phyloP scores from a whole-genome alignment of 2,888 invertebrate genomes.

The Camptogramma bilineatum region DNA sequence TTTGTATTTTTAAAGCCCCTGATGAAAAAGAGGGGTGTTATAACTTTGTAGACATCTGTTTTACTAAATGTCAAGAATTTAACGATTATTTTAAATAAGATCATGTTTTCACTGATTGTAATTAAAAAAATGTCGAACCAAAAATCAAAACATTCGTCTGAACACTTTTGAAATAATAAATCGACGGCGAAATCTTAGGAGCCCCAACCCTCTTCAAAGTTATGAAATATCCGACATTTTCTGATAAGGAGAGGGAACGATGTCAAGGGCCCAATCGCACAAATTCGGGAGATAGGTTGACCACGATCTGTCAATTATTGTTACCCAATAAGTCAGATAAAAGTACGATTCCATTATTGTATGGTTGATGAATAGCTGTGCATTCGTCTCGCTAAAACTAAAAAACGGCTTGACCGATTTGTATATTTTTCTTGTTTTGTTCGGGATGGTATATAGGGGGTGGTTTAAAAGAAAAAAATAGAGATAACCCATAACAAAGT shows the following conservation, averaged over 20 bases:
- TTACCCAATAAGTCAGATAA: background rate
- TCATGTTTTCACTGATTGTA: too few relatives aligned
- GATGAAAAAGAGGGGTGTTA: too few relatives aligned
- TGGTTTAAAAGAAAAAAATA: too few relatives aligned
- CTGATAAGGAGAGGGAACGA: slow-evolving; percentile 33
- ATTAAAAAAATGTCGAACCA: background rate
- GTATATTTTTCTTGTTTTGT: too few relatives aligned
- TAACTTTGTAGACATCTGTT: too few relatives aligned
- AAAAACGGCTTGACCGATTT: too few relatives aligned
- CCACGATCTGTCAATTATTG: slow-evolving; percentile 28
- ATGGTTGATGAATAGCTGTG: too few relatives aligned
- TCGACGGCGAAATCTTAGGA: slow-evolving; percentile 17
- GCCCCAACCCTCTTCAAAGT: slow-evolving; percentile 36
- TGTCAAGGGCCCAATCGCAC: slow-evolving; percentile 28
- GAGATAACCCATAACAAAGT: too few relatives aligned
- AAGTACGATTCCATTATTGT: background rate
- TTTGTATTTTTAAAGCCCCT: background rate
- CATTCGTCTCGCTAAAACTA: too few relatives aligned
- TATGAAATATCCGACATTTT: slow-evolving; percentile 32
- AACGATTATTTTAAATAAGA: too few relatives aligned
- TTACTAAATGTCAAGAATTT: too few relatives aligned
- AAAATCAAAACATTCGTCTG: background rate
- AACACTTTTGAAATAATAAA: slow-evolving; percentile 14
- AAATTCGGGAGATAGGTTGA: slow-evolving; percentile 29
- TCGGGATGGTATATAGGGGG: too few relatives aligned